phyloP scores from a whole-genome alignment of 2,888 invertebrate genomes.

The Drosophila meridiana region DNA sequence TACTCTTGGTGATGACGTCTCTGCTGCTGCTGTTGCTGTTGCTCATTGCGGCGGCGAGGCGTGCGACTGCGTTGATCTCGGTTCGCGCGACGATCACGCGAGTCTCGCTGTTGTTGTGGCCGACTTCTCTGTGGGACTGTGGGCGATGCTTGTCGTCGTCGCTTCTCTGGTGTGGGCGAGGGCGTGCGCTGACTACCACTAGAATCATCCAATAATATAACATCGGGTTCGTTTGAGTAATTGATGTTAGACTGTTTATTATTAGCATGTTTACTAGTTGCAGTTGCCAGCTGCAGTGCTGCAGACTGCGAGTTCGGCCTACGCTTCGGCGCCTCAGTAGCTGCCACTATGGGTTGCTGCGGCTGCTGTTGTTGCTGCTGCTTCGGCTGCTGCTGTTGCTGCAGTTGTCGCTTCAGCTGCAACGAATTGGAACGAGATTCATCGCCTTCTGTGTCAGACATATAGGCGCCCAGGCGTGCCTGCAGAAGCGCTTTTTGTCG shows the following conservation, averaged over 20 bases:
- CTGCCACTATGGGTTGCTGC: constrained; percentile 25
- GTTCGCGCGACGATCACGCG: constrained; percentile 34
- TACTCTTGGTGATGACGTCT: constrained; percentile 85
- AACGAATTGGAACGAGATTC: constrained; percentile 80
- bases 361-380: constrained; percentile 27
- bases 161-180: constrained; percentile 81
- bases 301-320: constrained; percentile 61
- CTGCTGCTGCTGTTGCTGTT: constrained; percentile 54
- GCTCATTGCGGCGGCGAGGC: constrained; percentile 61
- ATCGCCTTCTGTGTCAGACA: constrained; percentile 89
- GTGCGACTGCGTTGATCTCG: constrained; percentile 57
- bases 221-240: constrained; percentile 86
- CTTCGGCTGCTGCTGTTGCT: constrained; percentile 29
- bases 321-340: constrained; percentile 43
- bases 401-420: constrained; percentile 34
- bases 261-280: constrained; percentile 85
- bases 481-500: constrained; percentile 94
- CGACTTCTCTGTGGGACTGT: constrained; percentile 35
- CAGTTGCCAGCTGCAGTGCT: constrained; percentile 70
- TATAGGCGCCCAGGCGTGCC: constrained; percentile 91
- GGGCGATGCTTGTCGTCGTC: constrained; percentile 61
- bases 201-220: constrained; percentile 89
- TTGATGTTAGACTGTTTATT: constrained; percentile 82
- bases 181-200: constrained; percentile 87
- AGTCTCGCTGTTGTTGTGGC: constrained; percentile 34